Percentiles rank a stretch among this genome's conserved stretches.
phyloP scores from a whole-genome alignment of 2,113 vertebrate genomes.

The Ammodytes marinus region DNA sequence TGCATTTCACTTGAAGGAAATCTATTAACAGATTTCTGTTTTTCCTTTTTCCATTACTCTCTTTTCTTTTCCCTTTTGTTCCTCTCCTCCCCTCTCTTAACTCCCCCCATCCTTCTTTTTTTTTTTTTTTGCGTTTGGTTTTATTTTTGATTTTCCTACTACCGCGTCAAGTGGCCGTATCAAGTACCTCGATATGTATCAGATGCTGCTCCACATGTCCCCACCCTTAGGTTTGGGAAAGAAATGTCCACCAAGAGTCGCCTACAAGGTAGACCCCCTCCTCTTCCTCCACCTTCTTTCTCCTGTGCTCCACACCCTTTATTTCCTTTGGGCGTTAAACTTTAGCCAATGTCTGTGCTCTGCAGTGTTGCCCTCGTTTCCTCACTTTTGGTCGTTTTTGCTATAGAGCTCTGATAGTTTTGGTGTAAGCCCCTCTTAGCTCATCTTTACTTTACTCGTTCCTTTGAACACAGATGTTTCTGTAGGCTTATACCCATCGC shows the following conservation, averaged over 20 bases:
- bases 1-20: conserved; percentile 81
- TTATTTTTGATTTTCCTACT: conserved; percentile 59
- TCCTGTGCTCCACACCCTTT: conserved; percentile 29
- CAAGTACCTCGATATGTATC: conserved; percentile 99
- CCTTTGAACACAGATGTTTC: conserved; percentile 29
- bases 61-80: conserved; percentile 59
- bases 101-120: conserved; percentile 78
- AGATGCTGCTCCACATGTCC: conserved; percentile 99
- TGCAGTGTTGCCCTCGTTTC: conserved; percentile 72
- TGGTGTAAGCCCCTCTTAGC: conserved; percentile 53
- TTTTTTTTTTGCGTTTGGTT: conserved; percentile 74
- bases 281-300: conserved; percentile 61
- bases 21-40: conserved; percentile 92
- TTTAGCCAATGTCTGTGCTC: conserved; percentile 79
- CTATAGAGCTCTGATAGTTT: conserved; percentile 63
- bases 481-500: conserved; percentile 10
- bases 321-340: conserved; percentile 73
- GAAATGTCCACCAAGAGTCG: conserved; percentile 98
- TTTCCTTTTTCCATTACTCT: conserved; percentile 80
- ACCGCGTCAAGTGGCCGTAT: conserved; percentile 93
- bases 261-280: conserved; percentile 96
- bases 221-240: conserved; percentile 99
- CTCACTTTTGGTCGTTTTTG: conserved; percentile 59
- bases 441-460: conserved; percentile 33
- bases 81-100: conserved; percentile 70